phyloP scores from a whole-genome alignment of 2,113 vertebrate species.

The Hyla sarda region DNA sequence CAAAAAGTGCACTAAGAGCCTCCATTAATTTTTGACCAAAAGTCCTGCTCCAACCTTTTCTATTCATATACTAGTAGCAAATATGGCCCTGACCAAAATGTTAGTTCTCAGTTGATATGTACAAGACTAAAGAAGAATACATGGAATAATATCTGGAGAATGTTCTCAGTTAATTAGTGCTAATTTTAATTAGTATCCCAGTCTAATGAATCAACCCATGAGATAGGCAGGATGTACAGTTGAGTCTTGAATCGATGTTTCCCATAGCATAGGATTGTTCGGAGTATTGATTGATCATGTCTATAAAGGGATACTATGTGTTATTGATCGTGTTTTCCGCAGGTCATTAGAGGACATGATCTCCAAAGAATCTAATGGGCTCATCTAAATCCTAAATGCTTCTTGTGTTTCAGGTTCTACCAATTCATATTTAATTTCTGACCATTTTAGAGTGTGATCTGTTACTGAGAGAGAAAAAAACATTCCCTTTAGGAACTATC shows the following conservation, averaged over 20 bases:
- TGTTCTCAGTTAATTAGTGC: neutral
- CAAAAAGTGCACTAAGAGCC: no score
- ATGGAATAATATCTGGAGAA: neutral
- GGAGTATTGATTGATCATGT: neutral
- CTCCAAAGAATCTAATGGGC: neutral
- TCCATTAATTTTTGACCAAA: no score
- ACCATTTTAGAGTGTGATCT: no score
- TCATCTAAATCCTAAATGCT: neutral
- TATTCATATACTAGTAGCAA: no score
- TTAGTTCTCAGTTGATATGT: neutral
- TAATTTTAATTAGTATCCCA: neutral
- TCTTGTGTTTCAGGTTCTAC: no score
- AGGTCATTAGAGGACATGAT: slow-evolving; percentile 6
- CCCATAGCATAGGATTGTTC: neutral
- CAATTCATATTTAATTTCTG: no score
- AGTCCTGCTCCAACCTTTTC: no score
- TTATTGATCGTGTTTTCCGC: neutral
- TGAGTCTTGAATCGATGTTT: neutral
- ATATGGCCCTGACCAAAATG: no score
- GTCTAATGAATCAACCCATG: neutral
- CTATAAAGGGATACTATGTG: neutral
- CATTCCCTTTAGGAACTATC: no score
- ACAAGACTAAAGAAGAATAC: neutral
- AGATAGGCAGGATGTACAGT: neutral
- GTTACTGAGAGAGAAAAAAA: no score